These are phyloP conservation scores for Pachyseris speciosa DNA, from an alignment of 64 coral and sea anemone species.

Conservation along the genomic window DNA sequence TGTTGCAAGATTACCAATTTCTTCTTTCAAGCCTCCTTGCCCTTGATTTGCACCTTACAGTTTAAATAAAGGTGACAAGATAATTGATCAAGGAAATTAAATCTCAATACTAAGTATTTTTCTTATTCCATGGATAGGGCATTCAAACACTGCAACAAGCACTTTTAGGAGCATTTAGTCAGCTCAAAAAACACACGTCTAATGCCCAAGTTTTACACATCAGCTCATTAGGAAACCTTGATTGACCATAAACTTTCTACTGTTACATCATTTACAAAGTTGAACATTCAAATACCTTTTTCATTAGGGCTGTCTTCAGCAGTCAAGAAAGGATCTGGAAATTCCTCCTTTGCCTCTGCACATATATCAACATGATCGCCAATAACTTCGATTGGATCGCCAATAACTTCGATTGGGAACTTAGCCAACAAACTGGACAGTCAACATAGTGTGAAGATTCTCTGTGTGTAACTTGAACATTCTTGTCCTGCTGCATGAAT, in stretches of 20 bases:
- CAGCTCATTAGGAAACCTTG: neutral
- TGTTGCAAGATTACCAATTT: constrained; percentile 35
- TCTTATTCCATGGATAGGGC: neutral
- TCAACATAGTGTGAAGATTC: neutral
- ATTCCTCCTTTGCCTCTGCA: neutral
- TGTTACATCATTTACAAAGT: neutral
- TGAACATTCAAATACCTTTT: neutral
- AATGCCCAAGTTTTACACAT: neutral
- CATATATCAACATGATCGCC: neutral
- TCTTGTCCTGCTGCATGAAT: neutral
- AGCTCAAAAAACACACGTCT: neutral
- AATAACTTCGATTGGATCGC: neutral
- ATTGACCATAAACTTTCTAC: neutral
- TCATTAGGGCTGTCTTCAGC: neutral
- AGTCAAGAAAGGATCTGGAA: neutral
- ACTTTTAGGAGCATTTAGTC: neutral
- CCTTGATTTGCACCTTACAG: neutral
- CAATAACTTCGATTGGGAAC: neutral
- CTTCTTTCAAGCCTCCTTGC: constrained; percentile 19
- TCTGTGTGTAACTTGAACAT: neutral
- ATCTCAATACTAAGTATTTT: neutral
- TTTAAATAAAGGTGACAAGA: neutral
- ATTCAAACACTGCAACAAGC: constrained; percentile 2
- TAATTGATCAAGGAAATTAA: neutral
- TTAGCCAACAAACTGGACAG: neutral